These are phyloP conservation scores for Brachionus angularis DNA, from an alignment of 1,140 invertebrate genomes.

Conservation along the genomic window DNA sequence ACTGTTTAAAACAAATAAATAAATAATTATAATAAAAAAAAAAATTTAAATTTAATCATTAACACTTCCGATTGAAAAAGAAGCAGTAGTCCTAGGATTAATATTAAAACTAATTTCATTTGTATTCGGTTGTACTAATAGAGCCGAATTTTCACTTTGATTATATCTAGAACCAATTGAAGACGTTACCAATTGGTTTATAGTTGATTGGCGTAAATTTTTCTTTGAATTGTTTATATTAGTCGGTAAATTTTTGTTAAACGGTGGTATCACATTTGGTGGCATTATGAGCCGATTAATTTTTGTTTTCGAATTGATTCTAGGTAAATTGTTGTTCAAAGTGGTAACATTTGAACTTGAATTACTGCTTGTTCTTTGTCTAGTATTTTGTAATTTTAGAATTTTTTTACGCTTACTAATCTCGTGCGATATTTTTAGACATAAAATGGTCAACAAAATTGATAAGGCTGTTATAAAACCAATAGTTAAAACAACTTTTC, in stretches of 20 bases:
- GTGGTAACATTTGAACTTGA: constrained; percentile 4
- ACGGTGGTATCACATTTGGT: constrained; percentile 26
- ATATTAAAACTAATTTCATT: too few relatives aligned
- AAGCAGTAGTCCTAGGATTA: background rate
- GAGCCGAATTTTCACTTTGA: background rate
- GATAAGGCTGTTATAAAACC: constrained; percentile 7
- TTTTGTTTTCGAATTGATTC: constrained; percentile 22
- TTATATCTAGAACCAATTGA: too few relatives aligned
- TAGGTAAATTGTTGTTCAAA: constrained; percentile 3
- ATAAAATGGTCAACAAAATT: constrained; percentile 29
- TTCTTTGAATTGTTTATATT: background rate
- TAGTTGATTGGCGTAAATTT: constrained; percentile 15
- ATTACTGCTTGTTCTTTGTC: background rate
- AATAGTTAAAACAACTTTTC: constrained; percentile 5
- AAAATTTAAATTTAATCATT: background rate
- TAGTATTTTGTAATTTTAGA: background rate
- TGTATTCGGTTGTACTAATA: too few relatives aligned
- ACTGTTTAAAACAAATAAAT: constrained; percentile 2
- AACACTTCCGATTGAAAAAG: constrained; percentile 27
- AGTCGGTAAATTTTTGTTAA: background rate
- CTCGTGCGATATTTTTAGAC: background rate
- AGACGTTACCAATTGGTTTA: background rate
- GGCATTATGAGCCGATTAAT: background rate
- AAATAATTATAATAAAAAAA: background rate
- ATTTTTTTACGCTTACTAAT: constrained; percentile 12